phyloP scores from a whole-genome alignment of 37 sponge, comb jelly and placozoan genomes.

The Amphimedon queenslandica region DNA sequence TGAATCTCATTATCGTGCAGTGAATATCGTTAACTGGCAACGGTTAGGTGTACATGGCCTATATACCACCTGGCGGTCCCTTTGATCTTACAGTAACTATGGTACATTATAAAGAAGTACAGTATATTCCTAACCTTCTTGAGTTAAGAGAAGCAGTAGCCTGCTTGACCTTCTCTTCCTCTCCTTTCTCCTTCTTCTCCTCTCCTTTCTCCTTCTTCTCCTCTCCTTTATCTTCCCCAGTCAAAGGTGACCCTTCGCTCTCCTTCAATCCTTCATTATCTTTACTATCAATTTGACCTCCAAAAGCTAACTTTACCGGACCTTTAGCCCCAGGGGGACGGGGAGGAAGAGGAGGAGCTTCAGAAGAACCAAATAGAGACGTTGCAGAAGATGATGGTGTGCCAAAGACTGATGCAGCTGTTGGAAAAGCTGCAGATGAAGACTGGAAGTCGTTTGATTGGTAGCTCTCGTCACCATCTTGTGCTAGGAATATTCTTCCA shows the following conservation, averaged over 20 bases:
- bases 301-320: too few species aligned
- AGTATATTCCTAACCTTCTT: too few species aligned
- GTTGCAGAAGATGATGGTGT: conserved; percentile 15
- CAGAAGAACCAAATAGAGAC: conserved; percentile 19
- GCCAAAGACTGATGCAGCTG: conserved; percentile 75
- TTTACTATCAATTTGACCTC: neutral
- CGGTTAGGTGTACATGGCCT: too few species aligned
- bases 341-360: conserved; percentile 10
- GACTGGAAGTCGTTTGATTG: neutral
- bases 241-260: neutral
- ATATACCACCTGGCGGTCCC: too few species aligned
- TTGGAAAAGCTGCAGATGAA: conserved; percentile 21
- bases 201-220: conserved; percentile 1
- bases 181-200: neutral
- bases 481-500: conserved; percentile 56
- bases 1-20: too few species aligned
- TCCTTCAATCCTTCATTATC: neutral
- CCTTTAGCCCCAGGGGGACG: too few species aligned
- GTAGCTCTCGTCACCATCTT: conserved; percentile 52
- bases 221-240: neutral
- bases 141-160: neutral
- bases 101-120: too few species aligned
- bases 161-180: neutral
- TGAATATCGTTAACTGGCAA: too few species aligned
- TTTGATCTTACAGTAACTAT: too few species aligned